These are phyloP conservation scores for Bradypodion ventrale DNA, from an alignment of 2,797 vertebrate genomes.

Conservation along the genomic window DNA sequence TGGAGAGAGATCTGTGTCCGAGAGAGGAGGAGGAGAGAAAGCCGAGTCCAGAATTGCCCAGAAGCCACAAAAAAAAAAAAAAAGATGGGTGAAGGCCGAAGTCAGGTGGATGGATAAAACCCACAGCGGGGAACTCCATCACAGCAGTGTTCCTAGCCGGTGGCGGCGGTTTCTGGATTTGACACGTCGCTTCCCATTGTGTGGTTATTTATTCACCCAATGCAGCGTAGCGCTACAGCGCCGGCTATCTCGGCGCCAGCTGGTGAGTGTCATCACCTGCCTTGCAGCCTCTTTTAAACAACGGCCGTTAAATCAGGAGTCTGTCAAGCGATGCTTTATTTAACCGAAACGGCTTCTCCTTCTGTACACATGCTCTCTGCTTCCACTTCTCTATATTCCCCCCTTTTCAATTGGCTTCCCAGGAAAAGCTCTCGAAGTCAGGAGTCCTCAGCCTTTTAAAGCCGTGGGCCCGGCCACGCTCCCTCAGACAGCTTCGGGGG, in stretches of 20 bases:
- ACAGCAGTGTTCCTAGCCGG: background rate
- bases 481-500: too few relatives aligned
- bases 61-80: too few relatives aligned
- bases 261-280: constrained; percentile 57
- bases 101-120: background rate
- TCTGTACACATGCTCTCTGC: background rate
- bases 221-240: background rate
- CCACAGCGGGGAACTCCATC: background rate
- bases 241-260: constrained; percentile 55
- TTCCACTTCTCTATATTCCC: too few relatives aligned
- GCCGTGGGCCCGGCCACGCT: too few relatives aligned
- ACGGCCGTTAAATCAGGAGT: constrained; percentile 62
- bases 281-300: constrained; percentile 50
- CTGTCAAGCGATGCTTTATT: constrained; percentile 67
- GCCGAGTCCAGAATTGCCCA: background rate
- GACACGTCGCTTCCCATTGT: fast-evolving
- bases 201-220: background rate
- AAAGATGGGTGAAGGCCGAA: too few relatives aligned
- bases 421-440: too few relatives aligned
- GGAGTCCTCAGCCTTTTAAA: too few relatives aligned
- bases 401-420: background rate
- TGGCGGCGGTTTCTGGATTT: background rate
- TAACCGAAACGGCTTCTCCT: constrained; percentile 51
- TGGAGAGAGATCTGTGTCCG: fast-evolving
- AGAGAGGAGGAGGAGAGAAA: background rate